Evolutionary conservation across 2,797 vertebrate genomes (phyloP), one percentile per base, ranked within the genome.

Genomic region (Clarias laeviceps): DNA sequence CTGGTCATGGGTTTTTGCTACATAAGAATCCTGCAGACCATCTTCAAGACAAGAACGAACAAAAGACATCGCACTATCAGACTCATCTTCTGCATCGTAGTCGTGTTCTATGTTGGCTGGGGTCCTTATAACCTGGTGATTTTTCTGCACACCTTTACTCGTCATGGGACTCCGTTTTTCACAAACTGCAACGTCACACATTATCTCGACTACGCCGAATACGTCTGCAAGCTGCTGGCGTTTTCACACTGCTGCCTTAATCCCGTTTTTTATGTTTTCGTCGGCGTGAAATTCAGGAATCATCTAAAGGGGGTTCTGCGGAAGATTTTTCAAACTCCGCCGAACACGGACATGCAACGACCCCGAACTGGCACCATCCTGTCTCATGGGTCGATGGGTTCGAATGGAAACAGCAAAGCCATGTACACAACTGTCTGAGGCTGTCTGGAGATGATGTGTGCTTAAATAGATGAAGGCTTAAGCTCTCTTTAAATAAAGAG

Each of bases 201-300:
- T 29, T 85, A 83, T 0, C 65, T 96, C 0, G 94, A 90, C 12
- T 94, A 96, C 12, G 96, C 92, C 0, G 92, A 96, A 84, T 87
- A 93, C 12, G 88, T 96, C 85, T 96, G 94, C 85, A 94, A 95
- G 22, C 90, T 96, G 22, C 82, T 99, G 22, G 97, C 97, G 32
- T 98, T 97, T 87, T 96, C 95, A 1, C 97, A 99, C 89, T 98
- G 97, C 90, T 98, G 96, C 89, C 93, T 99, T 83, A 98, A 99
- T 89, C 98, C 98, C 0, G 94, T 99, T 65, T 96, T 98, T 88
- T 99, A 98, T 0, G 97, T 95, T 9, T 96, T 99, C 27, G 94
- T 97, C 0, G 97, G 97, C 8, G 94, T 96, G 56, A 98, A 97
- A 90, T 98, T 99, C 91, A 96, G 96, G 91, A 95, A 91, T 17